Percentiles rank a stretch among this genome's conserved stretches.
These are phyloP conservation scores for Myotis daubentonii DNA, from an alignment of 2,797 vertebrate genomes.

Conservation along the genomic window DNA sequence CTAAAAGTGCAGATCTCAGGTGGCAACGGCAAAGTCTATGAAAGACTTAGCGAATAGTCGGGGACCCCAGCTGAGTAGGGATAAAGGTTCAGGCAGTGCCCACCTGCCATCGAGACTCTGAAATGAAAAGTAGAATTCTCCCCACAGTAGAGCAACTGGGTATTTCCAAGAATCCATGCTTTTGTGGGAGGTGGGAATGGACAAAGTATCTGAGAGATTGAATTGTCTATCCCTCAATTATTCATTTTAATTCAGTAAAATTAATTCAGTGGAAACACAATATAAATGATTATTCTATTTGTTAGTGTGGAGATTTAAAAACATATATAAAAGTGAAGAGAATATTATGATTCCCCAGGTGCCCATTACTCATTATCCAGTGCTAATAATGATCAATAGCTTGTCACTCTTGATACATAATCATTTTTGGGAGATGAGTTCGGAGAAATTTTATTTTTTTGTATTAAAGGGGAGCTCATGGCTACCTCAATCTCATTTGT, in stretches of 20 bases:
- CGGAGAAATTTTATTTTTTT: constrained; percentile 15
- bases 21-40: background rate
- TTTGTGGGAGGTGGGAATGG: background rate
- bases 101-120: background rate
- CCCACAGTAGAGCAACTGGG: background rate
- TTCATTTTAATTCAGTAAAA: constrained; percentile 24
- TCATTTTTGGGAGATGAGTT: constrained; percentile 41
- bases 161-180: background rate
- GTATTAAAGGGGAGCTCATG: background rate
- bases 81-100: background rate
- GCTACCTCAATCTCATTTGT: background rate
- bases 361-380: background rate
- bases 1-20: background rate
- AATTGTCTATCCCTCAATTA: constrained; percentile 11
- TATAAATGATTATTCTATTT: constrained; percentile 4
- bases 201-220: background rate
- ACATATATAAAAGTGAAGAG: background rate
- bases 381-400: constrained; percentile 43
- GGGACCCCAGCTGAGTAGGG: background rate
- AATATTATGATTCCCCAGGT: background rate
- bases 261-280: constrained; percentile 34
- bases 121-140: background rate
- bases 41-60: background rate
- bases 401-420: constrained; percentile 7
- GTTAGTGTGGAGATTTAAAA: constrained; percentile 34